A percentile compares a stretch with the other conserved stretches of the same genome.
Conservation (phyloP, 2,797 vertebrate genomes). For the Loriculus beryllinus region DNA sequence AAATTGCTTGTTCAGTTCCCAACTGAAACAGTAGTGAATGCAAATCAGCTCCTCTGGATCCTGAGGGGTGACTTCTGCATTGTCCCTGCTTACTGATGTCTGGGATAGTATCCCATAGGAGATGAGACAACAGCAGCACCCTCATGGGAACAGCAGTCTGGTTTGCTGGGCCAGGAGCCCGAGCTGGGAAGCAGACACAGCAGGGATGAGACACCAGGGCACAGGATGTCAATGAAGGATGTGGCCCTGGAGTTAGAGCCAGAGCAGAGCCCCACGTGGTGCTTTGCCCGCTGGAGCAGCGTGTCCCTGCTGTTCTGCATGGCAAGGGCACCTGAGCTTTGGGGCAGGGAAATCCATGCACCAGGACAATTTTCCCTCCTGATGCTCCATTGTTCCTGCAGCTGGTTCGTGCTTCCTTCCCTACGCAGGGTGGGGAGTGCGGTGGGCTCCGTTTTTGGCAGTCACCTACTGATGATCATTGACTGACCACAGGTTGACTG, state of each 20-base stretch:
- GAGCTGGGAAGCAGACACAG: not conserved
- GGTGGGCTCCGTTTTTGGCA: not conserved
- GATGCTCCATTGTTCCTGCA: rapidly evolving
- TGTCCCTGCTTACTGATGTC: not conserved
- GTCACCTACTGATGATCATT: not conserved
- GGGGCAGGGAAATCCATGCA: not conserved
- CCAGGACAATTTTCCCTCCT: not conserved
- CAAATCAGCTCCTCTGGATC: not conserved
- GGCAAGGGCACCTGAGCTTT: not conserved
- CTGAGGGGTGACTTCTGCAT: not conserved
- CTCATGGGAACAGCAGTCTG: not conserved
- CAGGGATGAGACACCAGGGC: not conserved
- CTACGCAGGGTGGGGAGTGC: not conserved
- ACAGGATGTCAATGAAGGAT: not conserved
- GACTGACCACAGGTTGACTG: not conserved
- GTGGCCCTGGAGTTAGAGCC: not conserved
- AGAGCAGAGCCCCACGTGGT: not conserved
- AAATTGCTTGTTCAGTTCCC: not conserved
- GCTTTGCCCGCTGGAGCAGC: not conserved
- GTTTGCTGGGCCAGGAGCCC: not conserved
- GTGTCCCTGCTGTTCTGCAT: rapidly evolving
- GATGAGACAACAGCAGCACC: not conserved
- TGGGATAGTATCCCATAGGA: not conserved
- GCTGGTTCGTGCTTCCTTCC: not conserved
- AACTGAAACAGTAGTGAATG: not conserved